phyloP scores from a whole-genome alignment of 2,797 vertebrate species.

The Orestias chungarensis region DNA sequence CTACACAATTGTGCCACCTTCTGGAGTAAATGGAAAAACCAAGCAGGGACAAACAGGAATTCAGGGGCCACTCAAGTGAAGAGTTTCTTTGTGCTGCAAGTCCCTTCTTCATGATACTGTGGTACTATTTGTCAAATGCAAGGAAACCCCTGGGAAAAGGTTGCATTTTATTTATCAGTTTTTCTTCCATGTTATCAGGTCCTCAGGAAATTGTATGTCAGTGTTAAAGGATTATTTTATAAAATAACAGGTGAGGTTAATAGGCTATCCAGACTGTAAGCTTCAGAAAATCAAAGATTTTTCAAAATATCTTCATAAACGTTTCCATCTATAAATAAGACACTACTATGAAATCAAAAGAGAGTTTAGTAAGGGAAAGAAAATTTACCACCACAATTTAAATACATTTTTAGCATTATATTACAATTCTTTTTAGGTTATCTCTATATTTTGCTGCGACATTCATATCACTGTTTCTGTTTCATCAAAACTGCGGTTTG shows the following conservation, averaged over 20 bases:
- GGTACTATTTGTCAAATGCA: not conserved
- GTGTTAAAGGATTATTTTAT: not conserved
- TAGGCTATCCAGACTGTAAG: not conserved
- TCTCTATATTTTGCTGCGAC: not conserved
- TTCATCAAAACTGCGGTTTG: conserved; percentile 13
- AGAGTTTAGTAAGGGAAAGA: not conserved
- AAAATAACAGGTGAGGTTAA: not conserved
- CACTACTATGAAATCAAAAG: not conserved
- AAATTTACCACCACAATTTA: not conserved
- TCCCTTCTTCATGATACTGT: conserved; percentile 7
- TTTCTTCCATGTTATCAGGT: not conserved
- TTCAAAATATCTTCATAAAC: no score
- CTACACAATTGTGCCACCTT: conserved; percentile 82
- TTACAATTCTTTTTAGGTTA: not conserved
- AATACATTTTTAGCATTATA: not conserved
- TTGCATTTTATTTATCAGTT: not conserved
- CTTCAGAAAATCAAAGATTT: not conserved
- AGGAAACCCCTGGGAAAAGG: not conserved
- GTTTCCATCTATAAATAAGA: not conserved
- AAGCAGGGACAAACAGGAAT: conserved; percentile 28
- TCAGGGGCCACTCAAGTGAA: conserved; percentile 4
- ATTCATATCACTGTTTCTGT: conserved; percentile 9
- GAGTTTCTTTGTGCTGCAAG: conserved; percentile 4
- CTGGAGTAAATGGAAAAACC: conserved; percentile 64
- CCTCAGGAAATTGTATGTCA: not conserved